Evolutionary conservation across 1,140 invertebrate genomes (phyloP), one percentile per base, ranked within the genome.

Genomic region (Temnothorax curvispinosus): DNA sequence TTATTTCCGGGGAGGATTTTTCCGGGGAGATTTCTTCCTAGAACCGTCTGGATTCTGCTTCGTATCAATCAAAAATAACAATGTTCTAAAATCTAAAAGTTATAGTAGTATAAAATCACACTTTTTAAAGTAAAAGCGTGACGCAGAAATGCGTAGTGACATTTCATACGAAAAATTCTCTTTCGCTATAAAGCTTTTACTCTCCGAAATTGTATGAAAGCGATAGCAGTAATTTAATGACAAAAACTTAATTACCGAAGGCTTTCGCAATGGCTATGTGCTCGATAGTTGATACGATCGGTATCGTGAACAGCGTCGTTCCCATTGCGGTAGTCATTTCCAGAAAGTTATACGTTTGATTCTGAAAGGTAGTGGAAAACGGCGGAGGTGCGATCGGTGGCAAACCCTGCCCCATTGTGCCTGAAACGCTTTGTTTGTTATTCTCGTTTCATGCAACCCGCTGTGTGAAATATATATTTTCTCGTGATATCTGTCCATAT

Each of bases 251-350:
- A 11, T 84, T 94, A 98, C 97, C 96, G 93, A 98, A 98, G 8
- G 97, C 97, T 95, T 98, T 99, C 8, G 98, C 98, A 89, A 98
- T 98, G 27, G 98, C 98, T 76, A 98, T 97, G 91, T 98, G 98
- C 72, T 98, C 98, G 32, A 98, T 95, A 4, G 98, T 97, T 71
- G 97, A 98, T 35, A 98, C 96, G 41, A 98, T 92, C 21, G 98
- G 98, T 77, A 98, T 95, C 18, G 98, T 96, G 62, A 98, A 90
- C 7, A 98, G 95, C 1, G 97, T 97, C 32, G 97, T 96, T 47
- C 97, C 97, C 74, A 98, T 95, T 78, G 96, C 96, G 21, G 94
- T 92, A 11, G 96, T 95, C 95, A 98, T 97, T 58, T 97, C 96
- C 6, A 95, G 41, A 88, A 98, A 97, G 21, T 94, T 92, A 64